Evolutionary conservation across 2,888 invertebrate species (phyloP), one percentile per base, ranked within the genome.

Genomic region (Carcina quercana): DNA sequence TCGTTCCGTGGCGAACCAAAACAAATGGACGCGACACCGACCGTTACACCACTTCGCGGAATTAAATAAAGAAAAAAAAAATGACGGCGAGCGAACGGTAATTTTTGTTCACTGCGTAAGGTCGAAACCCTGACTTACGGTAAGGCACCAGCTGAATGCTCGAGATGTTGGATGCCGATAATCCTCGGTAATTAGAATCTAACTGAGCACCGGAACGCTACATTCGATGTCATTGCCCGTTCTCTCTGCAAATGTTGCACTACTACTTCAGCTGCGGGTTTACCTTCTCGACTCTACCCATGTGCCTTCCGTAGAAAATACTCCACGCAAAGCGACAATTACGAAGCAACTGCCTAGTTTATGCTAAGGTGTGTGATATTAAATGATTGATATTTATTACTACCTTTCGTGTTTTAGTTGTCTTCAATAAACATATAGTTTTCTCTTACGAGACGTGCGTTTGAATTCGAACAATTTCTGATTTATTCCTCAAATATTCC

Each of bases 21-120:
- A 79, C 79, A 80, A 79, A 76, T 71, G 74, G 59, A 66, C 62
- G 59, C 65, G 63, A 68, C 68, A 80, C 82, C 82, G 82, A 79
- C 82, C 82, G 82, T 82, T 82, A 82, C 65, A 63, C 46, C 61
- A 69, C 65, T 82, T 79, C 79, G 78, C 68, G 54, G 82, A 82
- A 80, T 72, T 64, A 71, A 76, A 72, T 61, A 65, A 68, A 70
- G 61, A 58, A 61, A 67, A 20, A 30, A 22, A 75, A 70, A 72
- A 66, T 62, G 59, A 64, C 63, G 59, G 63, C 47, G 60, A n/a
- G 53, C 53, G 69, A 83, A 79, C 82, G 76, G 80, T 79, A 76
- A 72, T 74, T 69, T 71, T 65, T 67, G 74, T 70, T 68, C 59
- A 60, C 50, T 49, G 52, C 45, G 59, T 68, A 65, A 69, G 63